These are phyloP conservation scores for Hesperophylax magnus DNA, from an alignment of 1,140 invertebrate genomes.

Conservation along the genomic window DNA sequence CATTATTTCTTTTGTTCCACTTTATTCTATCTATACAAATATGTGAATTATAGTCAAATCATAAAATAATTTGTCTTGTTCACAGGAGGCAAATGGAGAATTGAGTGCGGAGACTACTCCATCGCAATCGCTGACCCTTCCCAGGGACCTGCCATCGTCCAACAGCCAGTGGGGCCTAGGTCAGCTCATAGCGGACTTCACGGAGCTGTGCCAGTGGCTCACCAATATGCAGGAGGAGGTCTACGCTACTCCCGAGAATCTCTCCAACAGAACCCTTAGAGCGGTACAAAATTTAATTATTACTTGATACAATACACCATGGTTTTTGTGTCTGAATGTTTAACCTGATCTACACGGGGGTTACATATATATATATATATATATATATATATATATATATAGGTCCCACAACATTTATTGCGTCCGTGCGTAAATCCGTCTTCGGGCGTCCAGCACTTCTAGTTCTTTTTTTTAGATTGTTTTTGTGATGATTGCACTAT, in stretches of 20 bases:
- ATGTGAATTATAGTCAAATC: no score
- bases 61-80: neutral
- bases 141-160: constrained; percentile 60
- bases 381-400: no score
- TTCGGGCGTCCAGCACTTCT: no score
- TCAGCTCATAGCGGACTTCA: constrained; percentile 85
- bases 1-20: no score
- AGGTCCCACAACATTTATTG: no score
- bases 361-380: no score
- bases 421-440: no score
- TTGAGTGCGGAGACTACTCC: constrained; percentile 74
- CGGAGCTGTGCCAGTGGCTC: constrained; percentile 85
- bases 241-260: constrained; percentile 81
- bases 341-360: no score
- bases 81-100: constrained; percentile 84
- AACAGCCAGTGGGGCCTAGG: constrained; percentile 80
- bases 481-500: no score
- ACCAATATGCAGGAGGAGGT: constrained; percentile 83
- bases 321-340: no score
- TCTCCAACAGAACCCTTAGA: constrained; percentile 78
- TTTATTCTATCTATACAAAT: no score
- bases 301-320: neutral
- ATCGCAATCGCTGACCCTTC: constrained; percentile 59
- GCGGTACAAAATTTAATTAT: constrained; percentile 69
- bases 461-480: no score